Evolutionary conservation across 2,113 vertebrate species (phyloP).

Genomic region (Coryphaenoides rupestris): DNA sequence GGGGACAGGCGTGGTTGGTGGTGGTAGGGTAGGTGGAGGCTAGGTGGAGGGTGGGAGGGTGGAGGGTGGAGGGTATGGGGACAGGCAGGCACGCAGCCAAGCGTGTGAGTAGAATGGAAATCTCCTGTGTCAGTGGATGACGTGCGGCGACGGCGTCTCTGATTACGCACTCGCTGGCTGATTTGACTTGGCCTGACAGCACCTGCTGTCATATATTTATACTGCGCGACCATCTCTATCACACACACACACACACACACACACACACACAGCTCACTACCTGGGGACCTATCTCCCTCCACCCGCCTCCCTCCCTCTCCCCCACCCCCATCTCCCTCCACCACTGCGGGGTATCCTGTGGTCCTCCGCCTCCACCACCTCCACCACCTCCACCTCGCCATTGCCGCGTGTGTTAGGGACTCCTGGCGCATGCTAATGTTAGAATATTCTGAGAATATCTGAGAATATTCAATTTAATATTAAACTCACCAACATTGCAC

Average conservation of each 20-base stretch:
- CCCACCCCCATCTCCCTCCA: background rate
- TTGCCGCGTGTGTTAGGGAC: no score
- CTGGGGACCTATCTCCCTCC: background rate
- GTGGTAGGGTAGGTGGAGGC: background rate
- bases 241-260: background rate
- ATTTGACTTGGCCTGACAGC: constrained; percentile 35
- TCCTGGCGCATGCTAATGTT: no score
- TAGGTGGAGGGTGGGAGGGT: background rate
- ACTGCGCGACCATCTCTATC: background rate
- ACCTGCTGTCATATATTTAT: constrained; percentile 36
- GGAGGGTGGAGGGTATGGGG: constrained; percentile 14
- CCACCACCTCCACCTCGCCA: no score
- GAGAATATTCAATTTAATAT: no score
- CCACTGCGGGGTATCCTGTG: background rate
- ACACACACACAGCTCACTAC: background rate
- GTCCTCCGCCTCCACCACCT: background rate
- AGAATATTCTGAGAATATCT: background rate
- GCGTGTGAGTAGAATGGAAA: constrained; percentile 37
- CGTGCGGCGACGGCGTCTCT: constrained; percentile 45
- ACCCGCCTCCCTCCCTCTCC: background rate
- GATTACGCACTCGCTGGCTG: constrained; percentile 33
- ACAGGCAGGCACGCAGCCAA: constrained; percentile 12
- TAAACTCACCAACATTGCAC: background rate
- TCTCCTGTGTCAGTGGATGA: constrained; percentile 52
- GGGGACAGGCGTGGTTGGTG: background rate